Evolutionary conservation across 1,140 invertebrate genomes (phyloP).

Genomic region (Drosophila trapezifrons): DNA sequence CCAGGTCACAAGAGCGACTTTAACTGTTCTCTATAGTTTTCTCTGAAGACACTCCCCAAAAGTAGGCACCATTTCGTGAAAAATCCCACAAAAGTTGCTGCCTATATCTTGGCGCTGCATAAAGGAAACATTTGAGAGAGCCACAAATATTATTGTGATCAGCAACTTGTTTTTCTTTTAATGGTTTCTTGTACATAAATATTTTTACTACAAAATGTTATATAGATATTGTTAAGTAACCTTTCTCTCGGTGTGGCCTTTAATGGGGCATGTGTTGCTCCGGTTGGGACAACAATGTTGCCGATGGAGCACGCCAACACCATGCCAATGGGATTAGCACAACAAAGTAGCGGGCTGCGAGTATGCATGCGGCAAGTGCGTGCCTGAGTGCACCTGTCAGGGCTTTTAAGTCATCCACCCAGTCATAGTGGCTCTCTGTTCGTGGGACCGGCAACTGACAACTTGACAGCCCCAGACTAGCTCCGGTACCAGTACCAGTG

Average conservation of each 20-base stretch:
- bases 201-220: background rate
- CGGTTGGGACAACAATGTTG: slow-evolving; percentile 37
- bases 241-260: slow-evolving; percentile 5
- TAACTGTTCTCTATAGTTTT: background rate
- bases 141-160: no score
- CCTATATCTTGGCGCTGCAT: no score
- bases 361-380: slow-evolving; percentile 61
- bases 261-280: slow-evolving; percentile 29
- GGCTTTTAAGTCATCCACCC: slow-evolving; percentile 60
- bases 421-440: slow-evolving; percentile 59
- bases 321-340: slow-evolving; percentile 55
- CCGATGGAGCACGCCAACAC: slow-evolving; percentile 36
- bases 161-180: no score
- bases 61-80: no score
- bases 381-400: slow-evolving; percentile 72
- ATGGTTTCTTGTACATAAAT: no score
- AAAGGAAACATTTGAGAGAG: no score
- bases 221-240: background rate
- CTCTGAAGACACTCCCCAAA: background rate
- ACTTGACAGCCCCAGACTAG: slow-evolving; percentile 52
- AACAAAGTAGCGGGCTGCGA: slow-evolving; percentile 59
- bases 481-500: background rate
- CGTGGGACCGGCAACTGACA: slow-evolving; percentile 65
- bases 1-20: background rate
- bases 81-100: no score